A percentile compares a stretch with the other conserved stretches of the same genome.
phyloP scores from a whole-genome alignment of 2,888 invertebrate species.

The Andrena flavipes region DNA sequence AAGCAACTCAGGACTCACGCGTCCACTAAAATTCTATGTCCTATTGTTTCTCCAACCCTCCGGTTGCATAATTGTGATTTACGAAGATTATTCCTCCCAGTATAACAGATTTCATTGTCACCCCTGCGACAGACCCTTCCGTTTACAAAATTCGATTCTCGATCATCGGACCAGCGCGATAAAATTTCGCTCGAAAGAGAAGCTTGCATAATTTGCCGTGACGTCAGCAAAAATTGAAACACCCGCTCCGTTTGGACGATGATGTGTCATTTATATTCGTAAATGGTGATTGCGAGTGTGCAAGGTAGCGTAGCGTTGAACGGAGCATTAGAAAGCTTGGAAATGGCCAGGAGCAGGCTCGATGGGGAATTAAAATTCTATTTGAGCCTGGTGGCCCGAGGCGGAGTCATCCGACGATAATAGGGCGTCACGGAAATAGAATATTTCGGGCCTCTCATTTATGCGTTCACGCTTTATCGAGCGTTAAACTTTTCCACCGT shows the following conservation, averaged over 20 bases:
- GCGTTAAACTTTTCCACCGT: slow-evolving; percentile 43
- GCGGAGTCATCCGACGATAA: slow-evolving; percentile 29
- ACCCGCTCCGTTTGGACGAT: not conserved
- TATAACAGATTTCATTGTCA: no score
- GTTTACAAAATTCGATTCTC: no score
- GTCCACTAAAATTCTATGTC: slow-evolving; percentile 15
- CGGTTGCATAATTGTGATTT: slow-evolving; percentile 13
- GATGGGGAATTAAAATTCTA: slow-evolving; percentile 32
- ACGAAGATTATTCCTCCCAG: not conserved
- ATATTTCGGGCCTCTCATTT: slow-evolving; percentile 46
- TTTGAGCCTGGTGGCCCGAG: not conserved
- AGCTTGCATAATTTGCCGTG: not conserved
- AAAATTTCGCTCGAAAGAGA: not conserved
- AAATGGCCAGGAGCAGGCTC: not conserved
- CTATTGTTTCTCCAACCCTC: slow-evolving; percentile 36
- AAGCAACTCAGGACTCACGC: not conserved
- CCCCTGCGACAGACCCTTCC: no score
- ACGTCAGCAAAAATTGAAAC: not conserved
- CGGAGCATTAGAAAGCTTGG: not conserved
- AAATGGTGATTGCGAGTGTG: slow-evolving; percentile 8
- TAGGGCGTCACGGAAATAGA: slow-evolving; percentile 37
- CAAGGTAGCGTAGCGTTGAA: not conserved
- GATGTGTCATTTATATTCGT: slow-evolving; percentile 3
- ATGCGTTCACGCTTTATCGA: slow-evolving; percentile 58
- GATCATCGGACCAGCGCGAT: not conserved